phyloP scores from a whole-genome alignment of 2,113 vertebrate species.

The Oreotrochilus melanogaster region DNA sequence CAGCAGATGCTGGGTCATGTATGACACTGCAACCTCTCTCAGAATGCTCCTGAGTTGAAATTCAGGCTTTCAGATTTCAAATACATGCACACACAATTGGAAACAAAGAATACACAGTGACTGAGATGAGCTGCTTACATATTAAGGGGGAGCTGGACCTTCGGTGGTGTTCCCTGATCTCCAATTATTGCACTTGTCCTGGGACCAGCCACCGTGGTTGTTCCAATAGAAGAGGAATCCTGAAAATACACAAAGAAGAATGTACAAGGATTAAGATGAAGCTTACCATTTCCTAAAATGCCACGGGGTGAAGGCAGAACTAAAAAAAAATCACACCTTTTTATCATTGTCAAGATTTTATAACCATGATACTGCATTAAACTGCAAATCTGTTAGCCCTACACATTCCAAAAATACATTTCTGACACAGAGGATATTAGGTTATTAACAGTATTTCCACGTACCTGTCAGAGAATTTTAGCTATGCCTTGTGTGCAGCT shows the following conservation, averaged over 20 bases:
- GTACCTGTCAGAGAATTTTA: neutral
- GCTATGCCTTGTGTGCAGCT: neutral
- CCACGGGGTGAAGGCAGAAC: neutral
- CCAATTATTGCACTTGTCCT: conserved; percentile 85
- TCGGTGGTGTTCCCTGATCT: conserved; percentile 87
- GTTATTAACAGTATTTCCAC: conserved; percentile 14
- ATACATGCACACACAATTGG: neutral
- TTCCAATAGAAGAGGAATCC: conserved; percentile 79
- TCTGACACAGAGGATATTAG: conserved; percentile 4
- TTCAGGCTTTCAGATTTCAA: neutral
- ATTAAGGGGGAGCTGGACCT: conserved; percentile 95
- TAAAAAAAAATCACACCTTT: neutral
- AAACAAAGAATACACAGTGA: neutral
- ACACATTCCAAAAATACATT: neutral
- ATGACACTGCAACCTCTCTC: neutral
- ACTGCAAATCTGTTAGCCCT: neutral
- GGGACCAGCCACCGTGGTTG: conserved; percentile 80
- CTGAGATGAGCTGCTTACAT: conserved; percentile 85
- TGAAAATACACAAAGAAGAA: conserved; percentile 73
- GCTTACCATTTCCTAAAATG: neutral
- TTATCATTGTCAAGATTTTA: neutral
- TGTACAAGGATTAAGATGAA: neutral
- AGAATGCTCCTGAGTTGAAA: neutral
- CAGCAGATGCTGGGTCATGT: neutral
- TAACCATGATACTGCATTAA: neutral